phyloP scores from a whole-genome alignment of 1,140 invertebrate species.

The Radopholus similis region DNA sequence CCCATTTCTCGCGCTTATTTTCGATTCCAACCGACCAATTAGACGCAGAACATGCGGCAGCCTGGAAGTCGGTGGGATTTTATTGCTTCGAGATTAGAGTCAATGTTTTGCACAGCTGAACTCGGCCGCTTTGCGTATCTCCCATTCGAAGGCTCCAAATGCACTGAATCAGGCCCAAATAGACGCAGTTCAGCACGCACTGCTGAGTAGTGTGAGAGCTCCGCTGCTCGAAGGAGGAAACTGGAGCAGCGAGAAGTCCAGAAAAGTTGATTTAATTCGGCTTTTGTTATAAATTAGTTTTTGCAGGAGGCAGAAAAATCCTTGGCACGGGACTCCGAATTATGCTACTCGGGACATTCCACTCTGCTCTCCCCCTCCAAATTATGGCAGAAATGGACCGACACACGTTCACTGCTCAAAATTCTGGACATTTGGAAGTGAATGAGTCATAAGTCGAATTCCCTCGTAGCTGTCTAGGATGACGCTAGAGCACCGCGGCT shows the following conservation, averaged over 20 bases:
- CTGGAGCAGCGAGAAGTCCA: not conserved
- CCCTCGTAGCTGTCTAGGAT: not conserved
- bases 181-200: constrained; percentile 42
- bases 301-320: not conserved
- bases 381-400: constrained; percentile 47
- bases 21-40: constrained; percentile 22
- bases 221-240: constrained; percentile 38
- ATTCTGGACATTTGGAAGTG: constrained; percentile 40
- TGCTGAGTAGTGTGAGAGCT: constrained; percentile 41
- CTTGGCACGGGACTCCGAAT: constrained; percentile 15
- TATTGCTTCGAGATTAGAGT: constrained; percentile 5
- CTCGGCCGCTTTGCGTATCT: constrained; percentile 35
- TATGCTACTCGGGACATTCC: constrained; percentile 52
- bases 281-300: not conserved
- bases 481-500: constrained; percentile 51
- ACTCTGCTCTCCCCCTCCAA: constrained; percentile 49
- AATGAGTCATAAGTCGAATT: not conserved
- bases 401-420: constrained; percentile 37
- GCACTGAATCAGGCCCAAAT: constrained; percentile 46
- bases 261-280: not conserved
- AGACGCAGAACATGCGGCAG: constrained; percentile 45
- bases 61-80: constrained; percentile 36
- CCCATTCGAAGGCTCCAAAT: constrained; percentile 50
- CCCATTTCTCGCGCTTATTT: constrained; percentile 22
- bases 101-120: constrained; percentile 47